These are phyloP conservation scores for Ameiurus melas DNA, from an alignment of 2,113 vertebrate genomes.

Conservation along the genomic window DNA sequence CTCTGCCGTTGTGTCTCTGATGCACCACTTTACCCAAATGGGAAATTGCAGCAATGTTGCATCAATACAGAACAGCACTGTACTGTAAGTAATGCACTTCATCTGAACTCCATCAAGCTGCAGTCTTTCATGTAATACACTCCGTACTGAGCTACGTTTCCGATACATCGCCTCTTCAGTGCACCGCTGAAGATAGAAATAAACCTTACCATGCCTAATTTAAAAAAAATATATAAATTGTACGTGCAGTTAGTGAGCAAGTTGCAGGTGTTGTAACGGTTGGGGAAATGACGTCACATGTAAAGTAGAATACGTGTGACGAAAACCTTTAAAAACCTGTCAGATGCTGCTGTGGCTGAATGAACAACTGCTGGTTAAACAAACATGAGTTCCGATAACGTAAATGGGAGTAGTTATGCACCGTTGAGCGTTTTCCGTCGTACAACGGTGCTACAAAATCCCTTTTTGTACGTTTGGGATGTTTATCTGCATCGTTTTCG, in stretches of 20 bases:
- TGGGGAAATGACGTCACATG: neutral
- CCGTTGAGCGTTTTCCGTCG: too few species aligned
- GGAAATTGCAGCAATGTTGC: slow-evolving; percentile 6
- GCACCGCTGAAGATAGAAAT: neutral
- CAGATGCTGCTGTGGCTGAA: neutral
- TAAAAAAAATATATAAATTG: neutral
- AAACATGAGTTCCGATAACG: too few species aligned
- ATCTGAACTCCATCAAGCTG: neutral
- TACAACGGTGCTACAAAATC: too few species aligned
- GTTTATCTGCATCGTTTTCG: too few species aligned
- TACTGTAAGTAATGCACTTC: slow-evolving; percentile 6
- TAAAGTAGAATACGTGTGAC: neutral
- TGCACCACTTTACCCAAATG: slow-evolving; percentile 37
- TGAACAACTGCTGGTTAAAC: neutral
- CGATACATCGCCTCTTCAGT: neutral
- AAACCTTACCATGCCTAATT: neutral
- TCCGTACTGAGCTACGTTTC: neutral
- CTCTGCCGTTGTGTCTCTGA: neutral
- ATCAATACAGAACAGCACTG: neutral
- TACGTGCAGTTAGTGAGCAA: neutral
- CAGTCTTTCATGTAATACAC: neutral
- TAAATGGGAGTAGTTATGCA: too few species aligned
- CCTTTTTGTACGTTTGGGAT: too few species aligned
- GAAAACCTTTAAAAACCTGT: neutral
- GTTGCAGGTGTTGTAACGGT: neutral